A percentile compares a stretch with the other conserved stretches of the same genome.
phyloP scores from a whole-genome alignment of 2,113 vertebrate species.

The Orcinus orca region DNA sequence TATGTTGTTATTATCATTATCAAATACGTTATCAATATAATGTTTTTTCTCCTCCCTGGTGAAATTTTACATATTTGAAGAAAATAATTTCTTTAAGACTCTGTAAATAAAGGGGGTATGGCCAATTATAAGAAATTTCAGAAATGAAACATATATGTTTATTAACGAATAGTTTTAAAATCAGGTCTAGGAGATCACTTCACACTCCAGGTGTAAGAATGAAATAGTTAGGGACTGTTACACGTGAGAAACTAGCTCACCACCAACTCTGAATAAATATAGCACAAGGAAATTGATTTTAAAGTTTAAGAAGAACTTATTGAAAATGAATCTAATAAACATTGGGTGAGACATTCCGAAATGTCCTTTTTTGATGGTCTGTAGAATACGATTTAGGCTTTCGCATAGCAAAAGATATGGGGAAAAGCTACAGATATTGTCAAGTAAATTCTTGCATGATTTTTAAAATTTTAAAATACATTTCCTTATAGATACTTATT shows the following conservation, averaged over 20 bases:
- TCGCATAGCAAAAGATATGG: neutral
- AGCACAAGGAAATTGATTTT: conserved; percentile 22
- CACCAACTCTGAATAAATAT: neutral
- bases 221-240: neutral
- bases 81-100: neutral
- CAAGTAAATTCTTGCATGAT: neutral
- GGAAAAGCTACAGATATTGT: neutral
- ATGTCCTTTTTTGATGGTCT: neutral
- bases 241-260: neutral
- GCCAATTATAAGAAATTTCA: neutral
- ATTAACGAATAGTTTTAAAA: neutral
- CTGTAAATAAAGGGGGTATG: neutral
- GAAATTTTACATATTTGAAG: neutral
- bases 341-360: neutral
- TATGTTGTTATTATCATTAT: neutral
- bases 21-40: neutral
- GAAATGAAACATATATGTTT: neutral
- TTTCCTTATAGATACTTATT: neutral
- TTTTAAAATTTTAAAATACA: neutral
- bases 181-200: neutral
- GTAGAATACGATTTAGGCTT: neutral
- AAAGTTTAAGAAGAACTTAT: neutral
- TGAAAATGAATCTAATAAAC: neutral
- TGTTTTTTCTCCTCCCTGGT: neutral
- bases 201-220: neutral